Base-by-base conservation (phyloP, 1,140 invertebrate species). In the Brachionus rubens region DNA sequence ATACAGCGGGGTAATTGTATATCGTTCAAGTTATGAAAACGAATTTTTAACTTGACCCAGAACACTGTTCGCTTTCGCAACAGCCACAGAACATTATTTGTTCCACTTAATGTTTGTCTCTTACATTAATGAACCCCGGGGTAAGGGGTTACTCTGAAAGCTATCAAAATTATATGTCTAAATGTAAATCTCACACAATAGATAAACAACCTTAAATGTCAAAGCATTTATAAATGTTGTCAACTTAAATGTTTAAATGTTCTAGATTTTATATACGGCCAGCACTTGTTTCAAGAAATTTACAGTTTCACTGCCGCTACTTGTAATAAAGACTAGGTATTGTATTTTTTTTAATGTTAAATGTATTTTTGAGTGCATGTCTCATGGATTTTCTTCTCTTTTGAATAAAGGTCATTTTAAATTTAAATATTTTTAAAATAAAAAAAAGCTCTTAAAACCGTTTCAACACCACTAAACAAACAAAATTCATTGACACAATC, bases 251-350 rank as follows among this genome's bases (percentile, higher is more conserved):
- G 16, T 16, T 59, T 59, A 59, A 33, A 33, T 59, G 54, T 59
- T 59, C 19, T 36, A 59, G 46, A 72, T 48, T 54, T 72, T 48
- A 50, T 72, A 40, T 72, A 50, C 28, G 50, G 68, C 30, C 68
- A 72, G 36, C 30, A 72, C 21, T 54, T 72, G 30, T 50, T 72
- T 50, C 68, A 72, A 72, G 68, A 72, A 72, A 72, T 72, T 36
- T 72, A 28, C 50, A 72, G 50, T 24, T 72, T 72, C 19, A 50
- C 68, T 16, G 68, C 46, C 19, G 68, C 50, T 41, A 72, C 46
- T 36, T 72, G 50, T 72, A 48, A 72, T 36, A 72, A 72, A 72
- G 68, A 72, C 9, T 72, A 72, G 68, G 50, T 72, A 50, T 72
- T 40, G 16, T 50, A 70, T n/a, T 19, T 28, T 43, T 70, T 50